Percentiles rank a stretch among this genome's conserved stretches.
phyloP scores from a whole-genome alignment of 53 echinoderm and acorn worm genomes.

The Echinarachnius parma region DNA sequence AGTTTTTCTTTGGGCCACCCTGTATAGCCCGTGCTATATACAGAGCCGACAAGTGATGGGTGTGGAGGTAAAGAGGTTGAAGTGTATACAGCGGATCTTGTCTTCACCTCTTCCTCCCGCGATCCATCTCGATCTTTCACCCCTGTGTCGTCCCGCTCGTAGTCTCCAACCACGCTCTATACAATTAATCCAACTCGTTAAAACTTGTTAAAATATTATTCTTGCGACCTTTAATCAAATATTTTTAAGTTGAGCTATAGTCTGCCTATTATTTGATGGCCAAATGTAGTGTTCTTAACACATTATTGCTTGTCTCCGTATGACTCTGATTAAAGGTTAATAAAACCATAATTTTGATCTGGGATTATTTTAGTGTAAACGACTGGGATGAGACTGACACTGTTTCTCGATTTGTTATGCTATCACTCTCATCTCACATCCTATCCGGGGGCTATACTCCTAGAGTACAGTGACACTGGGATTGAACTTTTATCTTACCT shows the following conservation, averaged over 20 bases:
- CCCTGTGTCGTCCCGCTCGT: slow-evolving; percentile 2
- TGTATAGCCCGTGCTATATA: too few species aligned
- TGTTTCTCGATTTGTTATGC: slow-evolving; percentile 21
- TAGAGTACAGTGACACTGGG: slow-evolving; percentile 33
- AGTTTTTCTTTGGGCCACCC: too few species aligned
- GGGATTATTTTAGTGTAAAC: too few species aligned
- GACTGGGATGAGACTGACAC: slow-evolving; percentile 18
- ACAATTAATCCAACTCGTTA: too few species aligned
- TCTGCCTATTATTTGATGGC: too few species aligned
- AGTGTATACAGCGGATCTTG: slow-evolving; percentile 33
- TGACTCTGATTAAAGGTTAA: too few species aligned
- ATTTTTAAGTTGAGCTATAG: too few species aligned
- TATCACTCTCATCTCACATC: slow-evolving; percentile 30
- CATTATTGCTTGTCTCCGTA: too few species aligned
- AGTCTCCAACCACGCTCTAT: slow-evolving; percentile 15
- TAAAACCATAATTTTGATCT: too few species aligned
- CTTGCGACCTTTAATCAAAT: too few species aligned
- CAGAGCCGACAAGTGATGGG: slow-evolving; percentile 49
- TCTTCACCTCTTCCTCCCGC: slow-evolving; percentile 47
- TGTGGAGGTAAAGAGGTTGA: slow-evolving; percentile 24
- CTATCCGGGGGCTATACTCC: slow-evolving; percentile 4
- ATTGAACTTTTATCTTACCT: slow-evolving; percentile 1
- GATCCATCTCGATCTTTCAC: slow-evolving; percentile 48
- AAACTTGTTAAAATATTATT: too few species aligned
- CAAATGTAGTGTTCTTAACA: too few species aligned